A percentile compares a stretch with the other conserved stretches of the same genome.
These are phyloP conservation scores for Toxostoma redivivum DNA, from an alignment of 2,113 vertebrate genomes.

Conservation along the genomic window DNA sequence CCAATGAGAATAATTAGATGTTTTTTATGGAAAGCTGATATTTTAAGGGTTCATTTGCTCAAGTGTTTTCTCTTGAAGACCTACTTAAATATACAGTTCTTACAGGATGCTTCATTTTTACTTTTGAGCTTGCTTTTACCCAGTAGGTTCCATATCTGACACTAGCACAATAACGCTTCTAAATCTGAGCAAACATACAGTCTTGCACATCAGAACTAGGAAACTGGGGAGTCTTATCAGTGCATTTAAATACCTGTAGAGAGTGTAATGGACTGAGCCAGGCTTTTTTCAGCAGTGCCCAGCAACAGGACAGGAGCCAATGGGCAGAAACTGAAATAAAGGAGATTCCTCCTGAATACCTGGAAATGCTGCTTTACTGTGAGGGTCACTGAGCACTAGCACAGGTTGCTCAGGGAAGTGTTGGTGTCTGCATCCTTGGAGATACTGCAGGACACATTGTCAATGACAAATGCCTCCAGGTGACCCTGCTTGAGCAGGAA, in stretches of 20 bases:
- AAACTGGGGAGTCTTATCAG: not conserved
- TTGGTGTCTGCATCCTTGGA: not conserved
- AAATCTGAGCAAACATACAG: not conserved
- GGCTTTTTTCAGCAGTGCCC: not conserved
- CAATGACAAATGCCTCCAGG: accelerated
- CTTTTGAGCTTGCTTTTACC: not conserved
- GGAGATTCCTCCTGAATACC: not conserved
- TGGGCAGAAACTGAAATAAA: not conserved
- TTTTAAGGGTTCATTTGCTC: not conserved
- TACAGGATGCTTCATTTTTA: not conserved
- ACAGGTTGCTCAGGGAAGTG: not conserved
- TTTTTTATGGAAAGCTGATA: not conserved
- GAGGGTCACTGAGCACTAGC: not conserved
- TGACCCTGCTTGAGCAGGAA: not conserved
- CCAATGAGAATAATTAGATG: not conserved
- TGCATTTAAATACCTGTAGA: not conserved
- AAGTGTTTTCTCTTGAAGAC: not conserved
- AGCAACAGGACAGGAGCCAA: not conserved
- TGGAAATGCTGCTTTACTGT: not conserved
- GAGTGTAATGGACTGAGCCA: not conserved
- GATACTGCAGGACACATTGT: accelerated
- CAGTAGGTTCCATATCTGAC: accelerated
- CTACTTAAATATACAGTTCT: not conserved
- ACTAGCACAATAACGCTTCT: not conserved
- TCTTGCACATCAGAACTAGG: not conserved